phyloP scores from a whole-genome alignment of 1,140 invertebrate species.

The Drosophila novamexicana region DNA sequence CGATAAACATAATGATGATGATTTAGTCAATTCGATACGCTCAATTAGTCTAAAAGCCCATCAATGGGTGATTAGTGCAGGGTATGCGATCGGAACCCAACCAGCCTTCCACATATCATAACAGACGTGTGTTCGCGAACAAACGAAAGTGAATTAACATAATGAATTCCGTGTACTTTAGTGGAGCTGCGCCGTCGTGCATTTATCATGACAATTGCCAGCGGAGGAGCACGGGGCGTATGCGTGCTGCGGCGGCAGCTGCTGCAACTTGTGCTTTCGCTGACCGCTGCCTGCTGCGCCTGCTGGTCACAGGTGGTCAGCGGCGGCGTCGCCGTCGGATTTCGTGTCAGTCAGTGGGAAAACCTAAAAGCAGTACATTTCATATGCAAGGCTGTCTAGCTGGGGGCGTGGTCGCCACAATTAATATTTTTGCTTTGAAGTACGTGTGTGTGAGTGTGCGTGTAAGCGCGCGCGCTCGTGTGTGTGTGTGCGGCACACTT shows the following conservation, averaged over 20 bases:
- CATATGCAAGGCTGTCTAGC: constrained; percentile 12
- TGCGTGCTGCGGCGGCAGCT: constrained; percentile 11
- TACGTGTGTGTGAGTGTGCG: constrained; percentile 10
- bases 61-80: constrained; percentile 39
- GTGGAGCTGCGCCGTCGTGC: constrained; percentile 13
- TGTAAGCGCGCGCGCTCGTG: not conserved
- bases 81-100: constrained; percentile 16
- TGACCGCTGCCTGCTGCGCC: constrained; percentile 35
- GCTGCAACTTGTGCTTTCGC: constrained; percentile 49
- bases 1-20: constrained; percentile 4
- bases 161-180: constrained; percentile 61
- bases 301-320: constrained; percentile 62
- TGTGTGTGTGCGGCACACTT: constrained; percentile 50
- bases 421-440: constrained; percentile 17
- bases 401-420: not conserved
- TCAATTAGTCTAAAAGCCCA: constrained; percentile 75
- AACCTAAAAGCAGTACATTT: constrained; percentile 14
- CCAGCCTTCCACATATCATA: constrained; percentile 14
- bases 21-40: constrained; percentile 45
- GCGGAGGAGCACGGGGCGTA: constrained; percentile 14
- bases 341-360: constrained; percentile 15
- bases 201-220: constrained; percentile 39
- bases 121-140: constrained; percentile 8
- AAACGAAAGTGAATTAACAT: constrained; percentile 69
- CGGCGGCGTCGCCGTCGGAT: constrained; percentile 21